phyloP scores from a whole-genome alignment of 2,113 vertebrate genomes.

The Phrynosoma platyrhinos region DNA sequence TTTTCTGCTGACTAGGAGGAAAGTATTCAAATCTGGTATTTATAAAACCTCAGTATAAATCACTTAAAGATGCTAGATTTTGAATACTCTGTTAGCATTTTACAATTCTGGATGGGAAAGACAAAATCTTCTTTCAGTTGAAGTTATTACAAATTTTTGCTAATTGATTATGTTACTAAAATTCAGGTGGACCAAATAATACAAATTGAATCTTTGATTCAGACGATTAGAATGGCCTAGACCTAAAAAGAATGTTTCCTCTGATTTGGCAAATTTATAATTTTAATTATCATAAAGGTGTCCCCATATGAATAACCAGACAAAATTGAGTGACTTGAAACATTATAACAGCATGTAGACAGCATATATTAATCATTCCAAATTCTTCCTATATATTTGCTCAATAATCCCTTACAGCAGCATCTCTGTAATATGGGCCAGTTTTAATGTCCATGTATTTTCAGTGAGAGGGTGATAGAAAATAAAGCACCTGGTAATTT shows the following conservation, averaged over 20 bases:
- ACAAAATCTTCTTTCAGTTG: background rate
- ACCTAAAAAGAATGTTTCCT: background rate
- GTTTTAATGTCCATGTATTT: background rate
- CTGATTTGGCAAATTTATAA: constrained; percentile 17
- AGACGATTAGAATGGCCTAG: background rate
- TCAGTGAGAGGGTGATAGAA: background rate
- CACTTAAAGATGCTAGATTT: background rate
- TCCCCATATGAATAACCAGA: background rate
- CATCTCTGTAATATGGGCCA: background rate
- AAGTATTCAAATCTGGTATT: background rate
- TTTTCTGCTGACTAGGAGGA: background rate
- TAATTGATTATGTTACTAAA: constrained; percentile 22
- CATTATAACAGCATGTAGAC: background rate
- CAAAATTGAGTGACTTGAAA: background rate
- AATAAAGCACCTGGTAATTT: background rate
- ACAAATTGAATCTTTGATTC: constrained; percentile 13
- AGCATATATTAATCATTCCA: background rate
- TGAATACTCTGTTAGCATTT: background rate
- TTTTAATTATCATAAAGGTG: background rate
- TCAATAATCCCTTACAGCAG: background rate
- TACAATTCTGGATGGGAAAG: background rate
- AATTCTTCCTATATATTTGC: background rate
- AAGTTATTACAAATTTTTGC: constrained; percentile 5
- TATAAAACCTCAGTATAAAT: background rate
- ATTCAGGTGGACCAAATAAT: background rate